Percentiles rank a stretch among this genome's conserved stretches.
phyloP scores from a whole-genome alignment of 2,888 invertebrate species.

The Hedychridium roseum region DNA sequence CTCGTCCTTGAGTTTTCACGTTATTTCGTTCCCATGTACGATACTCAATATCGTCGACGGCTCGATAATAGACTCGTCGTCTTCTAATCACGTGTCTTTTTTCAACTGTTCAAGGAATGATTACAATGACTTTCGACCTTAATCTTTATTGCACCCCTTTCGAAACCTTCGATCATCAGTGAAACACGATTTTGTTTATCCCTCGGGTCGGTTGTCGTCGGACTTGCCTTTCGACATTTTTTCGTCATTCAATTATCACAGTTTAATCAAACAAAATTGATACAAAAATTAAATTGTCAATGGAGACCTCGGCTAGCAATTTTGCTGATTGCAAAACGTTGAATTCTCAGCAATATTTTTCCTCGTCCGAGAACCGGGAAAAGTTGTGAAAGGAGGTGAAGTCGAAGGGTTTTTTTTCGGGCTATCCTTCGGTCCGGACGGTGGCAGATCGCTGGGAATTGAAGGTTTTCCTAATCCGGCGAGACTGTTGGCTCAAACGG shows the following conservation, averaged over 20 bases:
- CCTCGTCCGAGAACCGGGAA: too few relatives aligned
- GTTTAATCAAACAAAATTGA: too few relatives aligned
- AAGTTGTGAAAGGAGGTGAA: too few relatives aligned
- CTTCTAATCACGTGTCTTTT: conserved; percentile 50
- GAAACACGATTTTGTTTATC: conserved; percentile 21
- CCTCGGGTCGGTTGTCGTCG: conserved; percentile 28
- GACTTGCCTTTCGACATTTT: conserved; percentile 15
- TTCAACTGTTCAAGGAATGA: conserved; percentile 56
- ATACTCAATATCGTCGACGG: conserved; percentile 34
- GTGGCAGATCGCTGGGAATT: neutral
- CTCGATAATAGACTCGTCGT: conserved; percentile 25
- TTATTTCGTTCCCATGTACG: conserved; percentile 47
- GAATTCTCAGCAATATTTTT: too few relatives aligned
- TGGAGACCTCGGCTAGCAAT: too few relatives aligned
- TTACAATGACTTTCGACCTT: conserved; percentile 40
- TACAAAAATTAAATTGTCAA: too few relatives aligned
- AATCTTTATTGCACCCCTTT: conserved; percentile 35
- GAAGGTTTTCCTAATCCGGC: conserved; percentile 17
- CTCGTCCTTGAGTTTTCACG: conserved; percentile 44
- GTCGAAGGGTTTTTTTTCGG: too few relatives aligned
- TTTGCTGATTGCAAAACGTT: too few relatives aligned
- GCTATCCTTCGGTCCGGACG: too few relatives aligned
- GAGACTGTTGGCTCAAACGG: conserved; percentile 16
- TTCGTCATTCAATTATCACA: too few relatives aligned
- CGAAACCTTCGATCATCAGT: conserved; percentile 23